Evolutionary conservation across 2,797 vertebrate genomes (phyloP).

Genomic region (Protosalanx chinensis): DNA sequence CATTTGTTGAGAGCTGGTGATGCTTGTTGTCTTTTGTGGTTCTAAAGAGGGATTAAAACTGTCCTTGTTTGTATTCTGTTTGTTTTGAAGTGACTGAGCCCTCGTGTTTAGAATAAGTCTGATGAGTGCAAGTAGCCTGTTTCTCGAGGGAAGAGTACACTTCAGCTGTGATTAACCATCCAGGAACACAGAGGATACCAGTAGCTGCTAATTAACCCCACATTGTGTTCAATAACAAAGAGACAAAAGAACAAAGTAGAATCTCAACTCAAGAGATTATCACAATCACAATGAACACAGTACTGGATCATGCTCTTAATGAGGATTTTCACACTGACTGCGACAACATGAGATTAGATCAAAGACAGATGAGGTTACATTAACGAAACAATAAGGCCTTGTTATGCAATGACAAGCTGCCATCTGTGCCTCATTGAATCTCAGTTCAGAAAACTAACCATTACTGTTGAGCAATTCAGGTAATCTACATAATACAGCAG

Average conservation of each 20-base stretch:
- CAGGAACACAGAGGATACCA: slow-evolving; percentile 73
- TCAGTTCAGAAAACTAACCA: slow-evolving; percentile 33
- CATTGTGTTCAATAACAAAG: slow-evolving; percentile 79
- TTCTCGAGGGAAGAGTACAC: slow-evolving; percentile 69
- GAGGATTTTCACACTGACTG: slow-evolving; percentile 76
- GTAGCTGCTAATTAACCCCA: slow-evolving; percentile 83
- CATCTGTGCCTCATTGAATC: slow-evolving; percentile 65
- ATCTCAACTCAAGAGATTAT: slow-evolving; percentile 82
- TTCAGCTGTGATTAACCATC: slow-evolving; percentile 78
- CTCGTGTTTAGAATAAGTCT: slow-evolving; percentile 61
- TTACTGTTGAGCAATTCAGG: slow-evolving; percentile 34
- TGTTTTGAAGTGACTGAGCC: slow-evolving; percentile 62
- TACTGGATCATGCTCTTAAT: slow-evolving; percentile 77
- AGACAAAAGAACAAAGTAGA: slow-evolving; percentile 83
- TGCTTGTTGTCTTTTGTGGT: slow-evolving; percentile 45
- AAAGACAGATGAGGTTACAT: slow-evolving; percentile 79
- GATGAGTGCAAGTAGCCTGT: slow-evolving; percentile 59
- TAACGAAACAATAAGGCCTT: slow-evolving; percentile 75
- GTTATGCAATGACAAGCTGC: slow-evolving; percentile 74
- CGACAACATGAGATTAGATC: slow-evolving; percentile 80
- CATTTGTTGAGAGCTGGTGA: slow-evolving; percentile 35
- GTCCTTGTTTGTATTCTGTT: slow-evolving; percentile 62
- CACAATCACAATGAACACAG: slow-evolving; percentile 76
- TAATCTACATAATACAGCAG: slow-evolving; percentile 20
- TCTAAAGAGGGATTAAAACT: slow-evolving; percentile 64